Evolutionary conservation across 92 coral and sea anemone species (phyloP).

Genomic region (Heliopora coerulea): DNA sequence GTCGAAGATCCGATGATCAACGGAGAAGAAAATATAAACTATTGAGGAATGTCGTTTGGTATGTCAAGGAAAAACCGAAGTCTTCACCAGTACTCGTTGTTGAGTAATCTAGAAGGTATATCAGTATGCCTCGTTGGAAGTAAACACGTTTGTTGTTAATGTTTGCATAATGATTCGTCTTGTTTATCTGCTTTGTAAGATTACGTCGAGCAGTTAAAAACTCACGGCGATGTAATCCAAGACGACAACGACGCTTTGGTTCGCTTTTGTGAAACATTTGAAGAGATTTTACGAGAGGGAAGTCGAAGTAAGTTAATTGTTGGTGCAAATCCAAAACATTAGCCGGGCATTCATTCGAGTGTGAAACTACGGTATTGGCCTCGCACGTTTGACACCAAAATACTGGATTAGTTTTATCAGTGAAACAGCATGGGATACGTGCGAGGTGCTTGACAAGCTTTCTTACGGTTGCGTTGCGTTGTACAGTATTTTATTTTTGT

Average conservation of each 20-base stretch:
- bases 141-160: background rate
- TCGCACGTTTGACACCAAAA: no score
- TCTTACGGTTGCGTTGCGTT: no score
- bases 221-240: conserved; percentile 18
- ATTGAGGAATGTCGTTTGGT: conserved; percentile 25
- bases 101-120: conserved; percentile 41
- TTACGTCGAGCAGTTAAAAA: conserved; percentile 35
- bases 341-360: no score
- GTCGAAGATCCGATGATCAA: background rate
- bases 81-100: conserved; percentile 22
- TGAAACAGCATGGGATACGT: no score
- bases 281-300: conserved; percentile 35
- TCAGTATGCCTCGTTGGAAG: background rate
- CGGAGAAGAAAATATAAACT: background rate
- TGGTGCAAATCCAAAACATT: no score
- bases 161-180: no score
- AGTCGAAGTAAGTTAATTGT: conserved; percentile 19
- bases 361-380: no score
- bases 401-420: no score
- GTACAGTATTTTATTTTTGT: no score
- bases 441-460: no score
- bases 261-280: conserved; percentile 31
- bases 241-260: conserved; percentile 18
- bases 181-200: conserved; percentile 8
- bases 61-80: conserved; percentile 26